phyloP scores from a whole-genome alignment of 2,888 invertebrate species.

The Ornithoptera alexandrae region DNA sequence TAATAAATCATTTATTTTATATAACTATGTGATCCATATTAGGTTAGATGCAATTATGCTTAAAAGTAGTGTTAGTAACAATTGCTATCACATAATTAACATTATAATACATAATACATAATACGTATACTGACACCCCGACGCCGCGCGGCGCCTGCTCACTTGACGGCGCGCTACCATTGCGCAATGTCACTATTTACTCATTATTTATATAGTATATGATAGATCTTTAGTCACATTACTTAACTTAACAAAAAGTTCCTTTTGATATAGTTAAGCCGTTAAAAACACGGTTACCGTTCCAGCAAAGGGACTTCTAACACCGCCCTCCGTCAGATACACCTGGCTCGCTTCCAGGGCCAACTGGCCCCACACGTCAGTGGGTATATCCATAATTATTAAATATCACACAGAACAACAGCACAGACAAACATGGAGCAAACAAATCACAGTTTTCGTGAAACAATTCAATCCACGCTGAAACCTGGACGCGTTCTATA shows the following conservation, averaged over 20 bases:
- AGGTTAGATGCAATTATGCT: no score
- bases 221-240: no score
- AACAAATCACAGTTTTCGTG: slow-evolving; percentile 40
- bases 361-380: slow-evolving; percentile 93
- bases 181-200: no score
- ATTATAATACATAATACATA: no score
- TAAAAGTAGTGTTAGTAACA: no score
- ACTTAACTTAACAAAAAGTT: neutral
- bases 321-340: slow-evolving; percentile 89
- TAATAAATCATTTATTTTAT: no score
- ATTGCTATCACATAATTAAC: no score
- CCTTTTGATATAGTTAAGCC: neutral
- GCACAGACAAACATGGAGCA: slow-evolving; percentile 42
- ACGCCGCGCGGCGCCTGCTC: no score
- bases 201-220: no score
- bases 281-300: slow-evolving; percentile 82
- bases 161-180: no score
- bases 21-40: no score
- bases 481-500: slow-evolving; percentile 55
- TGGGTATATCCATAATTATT: slow-evolving; percentile 82
- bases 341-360: slow-evolving; percentile 93
- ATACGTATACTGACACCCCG: no score
- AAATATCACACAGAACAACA: slow-evolving; percentile 42
- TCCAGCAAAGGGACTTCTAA: slow-evolving; percentile 89
- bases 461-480: slow-evolving; percentile 58